Conservation (phyloP, 1,140 invertebrate genomes). For the Rhopalosiphum padi region DNA sequence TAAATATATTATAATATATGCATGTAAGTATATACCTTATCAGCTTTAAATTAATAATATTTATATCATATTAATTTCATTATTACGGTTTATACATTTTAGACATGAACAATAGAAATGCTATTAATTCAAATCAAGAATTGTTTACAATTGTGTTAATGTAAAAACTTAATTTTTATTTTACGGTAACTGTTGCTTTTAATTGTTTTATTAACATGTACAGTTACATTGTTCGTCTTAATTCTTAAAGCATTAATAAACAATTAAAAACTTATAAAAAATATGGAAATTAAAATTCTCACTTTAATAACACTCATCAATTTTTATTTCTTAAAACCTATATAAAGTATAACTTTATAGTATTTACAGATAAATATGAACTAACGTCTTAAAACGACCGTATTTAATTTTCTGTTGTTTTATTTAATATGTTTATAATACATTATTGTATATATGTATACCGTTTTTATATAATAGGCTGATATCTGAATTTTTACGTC, state of each 20-base stretch:
- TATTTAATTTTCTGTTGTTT: neutral
- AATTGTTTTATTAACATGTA: too few relatives aligned
- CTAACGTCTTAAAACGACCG: too few relatives aligned
- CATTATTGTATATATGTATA: neutral
- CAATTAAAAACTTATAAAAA: neutral
- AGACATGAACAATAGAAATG: too few relatives aligned
- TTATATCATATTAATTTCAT: too few relatives aligned
- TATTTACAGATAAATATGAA: neutral
- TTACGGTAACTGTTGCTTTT: too few relatives aligned
- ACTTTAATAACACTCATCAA: neutral
- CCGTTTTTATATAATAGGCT: neutral
- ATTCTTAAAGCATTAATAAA: neutral
- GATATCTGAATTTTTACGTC: neutral
- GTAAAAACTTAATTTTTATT: too few relatives aligned
- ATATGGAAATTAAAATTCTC: neutral
- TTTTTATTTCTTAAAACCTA: neutral
- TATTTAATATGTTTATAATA: neutral
- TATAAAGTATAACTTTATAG: neutral
- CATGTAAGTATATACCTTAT: too few relatives aligned
- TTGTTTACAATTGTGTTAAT: too few relatives aligned
- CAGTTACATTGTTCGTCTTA: neutral
- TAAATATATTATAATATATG: too few relatives aligned
- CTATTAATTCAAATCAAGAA: too few relatives aligned
- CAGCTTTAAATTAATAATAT: too few relatives aligned
- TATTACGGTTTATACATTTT: too few relatives aligned